Base-by-base conservation (phyloP, 2,888 invertebrate species). In the Thymelicus sylvestris region DNA sequence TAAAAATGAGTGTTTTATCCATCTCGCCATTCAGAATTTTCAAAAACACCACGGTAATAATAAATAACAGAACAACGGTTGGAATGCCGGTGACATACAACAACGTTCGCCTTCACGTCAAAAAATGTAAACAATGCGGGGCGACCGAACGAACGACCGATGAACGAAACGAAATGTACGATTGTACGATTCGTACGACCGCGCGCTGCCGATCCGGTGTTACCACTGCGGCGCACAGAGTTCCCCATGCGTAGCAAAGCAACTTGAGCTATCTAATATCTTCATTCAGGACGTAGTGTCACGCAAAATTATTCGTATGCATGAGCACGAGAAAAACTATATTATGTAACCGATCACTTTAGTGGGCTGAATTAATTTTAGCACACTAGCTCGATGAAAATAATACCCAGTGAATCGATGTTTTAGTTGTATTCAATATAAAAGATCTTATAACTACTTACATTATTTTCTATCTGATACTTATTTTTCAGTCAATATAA, bases 1-100 rank as follows among this genome's bases (percentile, higher is more conserved):
- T 93, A 79, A 93, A 93, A 76, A 93, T 89, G 76, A 93, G 86
- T 73, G 93, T 93, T 86, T 86, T 93, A 83, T 94, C 94, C 94
- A 94, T 94, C 75, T 80, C 90, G 89, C 87, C 91, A 94, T 92
- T 91, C 89, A 91, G 81, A 78, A 80, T 75, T 73, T 92, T 91
- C 88, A 91, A 80, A 78, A 80, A 76, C 72, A 67, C 67, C 72
- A 78, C 79, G 77, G 77, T 74, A 72, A 73, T 74, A 72, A 77
- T 82, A 79, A 82, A 80, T 79, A 80, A 77, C 78, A 74, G 74
- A 72, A 77, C 74, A 78, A 77, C 73, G 66, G 72, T 72, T 72
- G 75, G 67, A 73, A 70, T 74, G 80, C 74, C 77, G 77, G 80
- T 78, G 77, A 79, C 76, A 79, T 79, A 79, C 79, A 68, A 77